phyloP scores from a whole-genome alignment of 1,140 invertebrate genomes.

The Probaryconus sp. region DNA sequence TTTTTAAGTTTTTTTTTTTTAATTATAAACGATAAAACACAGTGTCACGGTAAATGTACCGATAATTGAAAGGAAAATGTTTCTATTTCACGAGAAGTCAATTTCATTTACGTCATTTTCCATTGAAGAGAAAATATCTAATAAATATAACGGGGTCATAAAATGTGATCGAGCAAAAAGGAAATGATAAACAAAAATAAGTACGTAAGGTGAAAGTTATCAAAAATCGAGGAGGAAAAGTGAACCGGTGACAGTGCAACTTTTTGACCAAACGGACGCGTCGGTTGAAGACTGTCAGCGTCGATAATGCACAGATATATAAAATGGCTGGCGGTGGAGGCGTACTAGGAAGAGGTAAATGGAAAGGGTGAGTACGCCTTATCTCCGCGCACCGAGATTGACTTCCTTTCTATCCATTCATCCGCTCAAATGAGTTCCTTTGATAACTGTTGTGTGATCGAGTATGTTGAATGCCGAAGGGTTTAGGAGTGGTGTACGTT shows the following conservation, averaged over 20 bases:
- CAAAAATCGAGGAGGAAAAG: constrained; percentile 47
- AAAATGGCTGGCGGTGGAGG: constrained; percentile 57
- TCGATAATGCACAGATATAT: constrained; percentile 59
- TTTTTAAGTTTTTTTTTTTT: too few relatives aligned
- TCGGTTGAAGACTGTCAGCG: constrained; percentile 52
- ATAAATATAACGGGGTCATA: too few relatives aligned
- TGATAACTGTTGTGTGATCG: constrained; percentile 79
- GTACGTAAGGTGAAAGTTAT: constrained; percentile 38
- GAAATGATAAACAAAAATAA: constrained; percentile 48
- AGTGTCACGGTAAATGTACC: too few relatives aligned
- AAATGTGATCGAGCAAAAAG: too few relatives aligned
- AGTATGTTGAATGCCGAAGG: constrained; percentile 78
- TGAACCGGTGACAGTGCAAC: constrained; percentile 32
- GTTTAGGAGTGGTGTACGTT: constrained; percentile 66
- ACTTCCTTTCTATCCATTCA: constrained; percentile 79
- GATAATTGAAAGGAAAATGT: too few relatives aligned
- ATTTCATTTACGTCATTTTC: too few relatives aligned
- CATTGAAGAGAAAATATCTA: too few relatives aligned
- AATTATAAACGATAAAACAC: too few relatives aligned
- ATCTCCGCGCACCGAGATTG: constrained; percentile 78
- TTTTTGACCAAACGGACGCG: constrained; percentile 54
- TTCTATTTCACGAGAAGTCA: too few relatives aligned
- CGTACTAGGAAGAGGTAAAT: constrained; percentile 58
- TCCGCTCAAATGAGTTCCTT: constrained; percentile 79
- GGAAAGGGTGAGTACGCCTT: constrained; percentile 70